phyloP scores from a whole-genome alignment of 1,140 invertebrate genomes.

The Sycobia sp. region DNA sequence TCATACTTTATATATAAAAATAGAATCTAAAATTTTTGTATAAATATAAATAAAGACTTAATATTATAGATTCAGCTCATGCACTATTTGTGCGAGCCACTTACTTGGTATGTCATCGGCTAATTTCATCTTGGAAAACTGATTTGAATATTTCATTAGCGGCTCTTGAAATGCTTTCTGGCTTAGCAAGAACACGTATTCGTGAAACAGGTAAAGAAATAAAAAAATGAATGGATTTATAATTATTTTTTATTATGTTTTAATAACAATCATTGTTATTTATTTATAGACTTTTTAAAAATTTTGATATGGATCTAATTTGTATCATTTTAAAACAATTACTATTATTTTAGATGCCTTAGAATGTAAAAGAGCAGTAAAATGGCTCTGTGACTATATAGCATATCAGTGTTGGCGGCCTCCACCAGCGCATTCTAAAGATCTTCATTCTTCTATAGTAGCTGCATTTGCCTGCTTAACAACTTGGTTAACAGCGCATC shows the following conservation, averaged over 20 bases:
- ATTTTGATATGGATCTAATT: background rate
- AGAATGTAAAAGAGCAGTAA: constrained; percentile 91
- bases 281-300: background rate
- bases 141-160: constrained; percentile 94
- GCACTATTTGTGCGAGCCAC: constrained; percentile 89
- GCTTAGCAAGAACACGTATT: constrained; percentile 84
- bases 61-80: constrained; percentile 74
- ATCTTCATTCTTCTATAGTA: constrained; percentile 97
- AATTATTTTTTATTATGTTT: constrained; percentile 29
- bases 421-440: constrained; percentile 93
- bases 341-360: constrained; percentile 69
- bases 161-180: constrained; percentile 88
- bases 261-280: constrained; percentile 51
- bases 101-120: constrained; percentile 89
- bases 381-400: constrained; percentile 98
- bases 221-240: constrained; percentile 16
- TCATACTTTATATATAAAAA: background rate
- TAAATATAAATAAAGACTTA: too few relatives aligned
- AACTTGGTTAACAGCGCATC: constrained; percentile 90
- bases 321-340: background rate
- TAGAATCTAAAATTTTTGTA: background rate
- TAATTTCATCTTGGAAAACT: constrained; percentile 95
- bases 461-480: constrained; percentile 91
- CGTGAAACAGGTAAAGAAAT: constrained; percentile 75
- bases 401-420: constrained; percentile 93